Percentiles rank a stretch among this genome's conserved stretches.
Conservation (phyloP, 2,797 vertebrate species). For the Naso thynnoides region DNA sequence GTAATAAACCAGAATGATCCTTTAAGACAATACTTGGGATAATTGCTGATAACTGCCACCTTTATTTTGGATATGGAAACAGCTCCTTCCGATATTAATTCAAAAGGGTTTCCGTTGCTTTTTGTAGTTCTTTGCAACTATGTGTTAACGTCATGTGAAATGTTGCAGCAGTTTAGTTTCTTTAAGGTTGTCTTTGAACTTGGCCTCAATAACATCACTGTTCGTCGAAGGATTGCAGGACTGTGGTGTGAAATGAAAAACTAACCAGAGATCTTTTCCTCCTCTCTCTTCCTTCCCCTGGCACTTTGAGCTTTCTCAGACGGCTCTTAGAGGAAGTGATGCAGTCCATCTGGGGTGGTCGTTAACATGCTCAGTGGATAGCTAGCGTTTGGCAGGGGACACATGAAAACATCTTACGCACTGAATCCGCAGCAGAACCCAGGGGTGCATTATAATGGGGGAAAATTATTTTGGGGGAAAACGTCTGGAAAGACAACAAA, state of each 20-base stretch:
- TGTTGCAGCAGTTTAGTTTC: slow-evolving; percentile 16
- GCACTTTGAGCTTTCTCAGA: slow-evolving; percentile 54
- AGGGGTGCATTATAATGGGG: slow-evolving; percentile 60
- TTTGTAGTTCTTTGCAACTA: slow-evolving; percentile 5
- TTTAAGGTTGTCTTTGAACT: background rate
- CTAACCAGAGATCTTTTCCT: slow-evolving; percentile 15
- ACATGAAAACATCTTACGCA: slow-evolving; percentile 66
- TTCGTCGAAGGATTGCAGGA: background rate
- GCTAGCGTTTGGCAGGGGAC: slow-evolving; percentile 66
- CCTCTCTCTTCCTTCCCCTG: slow-evolving; percentile 27
- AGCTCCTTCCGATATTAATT: background rate
- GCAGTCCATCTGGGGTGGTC: slow-evolving; percentile 77
- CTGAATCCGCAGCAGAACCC: slow-evolving; percentile 61
- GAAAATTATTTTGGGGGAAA: slow-evolving; percentile 46
- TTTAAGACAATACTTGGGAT: background rate
- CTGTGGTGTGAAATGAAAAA: slow-evolving; percentile 38
- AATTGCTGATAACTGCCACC: background rate
- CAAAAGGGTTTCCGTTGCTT: background rate
- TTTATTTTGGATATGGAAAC: background rate
- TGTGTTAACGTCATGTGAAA: background rate
- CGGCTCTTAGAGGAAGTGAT: slow-evolving; percentile 68
- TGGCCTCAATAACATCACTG: background rate
- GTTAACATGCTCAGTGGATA: slow-evolving; percentile 66
- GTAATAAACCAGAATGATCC: no score
- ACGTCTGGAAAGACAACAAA: slow-evolving; percentile 75